phyloP scores from a whole-genome alignment of 2,888 invertebrate species.

The Leucania comma region DNA sequence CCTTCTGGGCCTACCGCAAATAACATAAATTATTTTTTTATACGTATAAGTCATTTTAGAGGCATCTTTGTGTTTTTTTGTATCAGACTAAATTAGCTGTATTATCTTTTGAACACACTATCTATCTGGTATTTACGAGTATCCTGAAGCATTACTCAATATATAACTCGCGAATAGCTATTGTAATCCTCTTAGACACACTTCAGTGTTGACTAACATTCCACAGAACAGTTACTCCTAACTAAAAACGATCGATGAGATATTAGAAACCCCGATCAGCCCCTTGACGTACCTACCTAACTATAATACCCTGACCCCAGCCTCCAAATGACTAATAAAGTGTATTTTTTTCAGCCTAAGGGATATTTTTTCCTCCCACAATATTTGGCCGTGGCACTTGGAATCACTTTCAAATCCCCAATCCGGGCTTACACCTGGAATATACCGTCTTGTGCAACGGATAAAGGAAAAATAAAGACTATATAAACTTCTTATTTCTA shows the following conservation, averaged over 20 bases:
- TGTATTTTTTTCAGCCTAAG: slow-evolving; percentile 26
- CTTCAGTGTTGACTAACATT: too few relatives aligned
- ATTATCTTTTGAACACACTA: too few relatives aligned
- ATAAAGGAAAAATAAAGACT: slow-evolving; percentile 36
- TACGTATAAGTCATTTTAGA: too few relatives aligned
- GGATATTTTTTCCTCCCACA: slow-evolving; percentile 33
- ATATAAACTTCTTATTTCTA: slow-evolving; percentile 27
- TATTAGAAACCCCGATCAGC: slow-evolving; percentile 6
- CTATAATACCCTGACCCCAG: slow-evolving; percentile 17
- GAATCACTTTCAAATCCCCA: slow-evolving; percentile 47
- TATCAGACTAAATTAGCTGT: too few relatives aligned
- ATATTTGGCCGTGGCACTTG: slow-evolving; percentile 45
- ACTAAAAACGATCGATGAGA: not conserved
- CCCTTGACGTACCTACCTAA: slow-evolving; percentile 7
- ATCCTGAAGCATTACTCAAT: too few relatives aligned
- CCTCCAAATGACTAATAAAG: slow-evolving; percentile 45
- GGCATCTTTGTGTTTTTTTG: too few relatives aligned
- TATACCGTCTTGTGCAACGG: slow-evolving; percentile 11
- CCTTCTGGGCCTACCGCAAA: too few relatives aligned
- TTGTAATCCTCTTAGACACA: too few relatives aligned
- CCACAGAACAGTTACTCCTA: too few relatives aligned
- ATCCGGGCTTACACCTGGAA: slow-evolving; percentile 35
- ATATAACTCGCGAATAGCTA: too few relatives aligned
- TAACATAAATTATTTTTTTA: too few relatives aligned
- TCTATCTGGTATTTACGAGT: too few relatives aligned